Evolutionary conservation across 1,140 invertebrate species (phyloP).

Genomic region (Drosophila pachea): DNA sequence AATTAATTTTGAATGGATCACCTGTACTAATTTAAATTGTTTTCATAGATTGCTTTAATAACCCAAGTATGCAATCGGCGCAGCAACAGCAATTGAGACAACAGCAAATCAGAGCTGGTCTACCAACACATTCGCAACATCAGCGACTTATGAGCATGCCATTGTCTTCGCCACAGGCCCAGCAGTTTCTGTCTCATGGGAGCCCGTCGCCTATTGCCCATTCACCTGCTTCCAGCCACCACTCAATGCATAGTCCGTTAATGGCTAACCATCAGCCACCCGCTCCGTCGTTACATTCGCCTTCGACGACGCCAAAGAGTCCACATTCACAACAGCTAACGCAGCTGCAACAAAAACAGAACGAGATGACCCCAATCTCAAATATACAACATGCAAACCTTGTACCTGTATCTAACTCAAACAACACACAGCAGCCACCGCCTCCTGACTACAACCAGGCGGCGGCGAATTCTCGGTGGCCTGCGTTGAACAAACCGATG

Average conservation of each 20-base stretch:
- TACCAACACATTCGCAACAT: conserved; percentile 75
- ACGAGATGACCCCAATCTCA: conserved; percentile 45
- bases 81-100: conserved; percentile 45
- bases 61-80: conserved; percentile 50
- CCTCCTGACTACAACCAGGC: conserved; percentile 79
- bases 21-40: background rate
- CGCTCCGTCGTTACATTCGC: conserved; percentile 67
- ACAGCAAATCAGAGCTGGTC: conserved; percentile 49
- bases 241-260: conserved; percentile 76
- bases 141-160: conserved; percentile 67
- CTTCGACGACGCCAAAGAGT: conserved; percentile 43
- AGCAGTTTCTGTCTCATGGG: conserved; percentile 62
- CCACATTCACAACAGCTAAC: conserved; percentile 42
- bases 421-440: conserved; percentile 63
- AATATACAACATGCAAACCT: conserved; percentile 54
- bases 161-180: conserved; percentile 49
- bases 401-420: conserved; percentile 65
- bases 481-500: conserved; percentile 80
- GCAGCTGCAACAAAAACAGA: conserved; percentile 43
- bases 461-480: conserved; percentile 79
- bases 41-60: conserved; percentile 58
- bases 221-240: conserved; percentile 75
- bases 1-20: background rate
- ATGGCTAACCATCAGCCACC: conserved; percentile 70
- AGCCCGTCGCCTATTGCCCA: conserved; percentile 77